Evolutionary conservation across 2,113 vertebrate species (phyloP), one percentile per base, ranked within the genome.

Genomic region (Rhadina sibilatrix): DNA sequence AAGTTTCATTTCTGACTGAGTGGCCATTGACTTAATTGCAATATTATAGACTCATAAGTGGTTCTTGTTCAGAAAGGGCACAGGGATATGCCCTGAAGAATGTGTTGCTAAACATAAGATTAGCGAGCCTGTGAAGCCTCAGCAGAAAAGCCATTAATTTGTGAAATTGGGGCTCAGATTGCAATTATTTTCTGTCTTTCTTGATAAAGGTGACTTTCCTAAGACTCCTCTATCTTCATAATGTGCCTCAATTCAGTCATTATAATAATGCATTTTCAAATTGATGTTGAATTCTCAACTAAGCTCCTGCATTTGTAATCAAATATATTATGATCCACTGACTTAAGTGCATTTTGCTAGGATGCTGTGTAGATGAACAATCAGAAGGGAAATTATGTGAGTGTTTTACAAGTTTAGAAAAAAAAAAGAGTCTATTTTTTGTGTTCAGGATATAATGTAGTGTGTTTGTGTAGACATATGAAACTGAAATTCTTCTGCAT

Each of bases 151-250:
- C 35, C 50, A 91, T 90, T 93, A 89, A 93, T 90, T 93, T 83
- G 38, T 87, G 65, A 94, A 96, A 93, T 72, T 52, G 10, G 22
- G n/a, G 9, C 50, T 96, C 83, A 69, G 61, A 76, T 83, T 90
- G 85, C 49, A 92, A 92, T 92, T 95, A 92, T 87, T 94, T 96
- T 96, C 79, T 89, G 44, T 78, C 49, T 81, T 72, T 75, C 70
- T 81, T 88, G 79, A 96, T 93, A 90, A 93, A 93, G 66, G 82
- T 94, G 89, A 93, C 88, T 96, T 94, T 25, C 23, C 46, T 78
- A 79, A 95, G 76, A 86, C 38, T 86, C n/a, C 12, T 90, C n/a
- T 87, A 3, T 86, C 84, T 86, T 91, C 52, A 49, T 86, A 93
- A 94, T 82, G 11, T 78, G 75, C 49, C 91, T 87, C 76, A 78